Evolutionary conservation across 2,888 invertebrate species (phyloP).

Genomic region (Psylliodes chrysocephalus): DNA sequence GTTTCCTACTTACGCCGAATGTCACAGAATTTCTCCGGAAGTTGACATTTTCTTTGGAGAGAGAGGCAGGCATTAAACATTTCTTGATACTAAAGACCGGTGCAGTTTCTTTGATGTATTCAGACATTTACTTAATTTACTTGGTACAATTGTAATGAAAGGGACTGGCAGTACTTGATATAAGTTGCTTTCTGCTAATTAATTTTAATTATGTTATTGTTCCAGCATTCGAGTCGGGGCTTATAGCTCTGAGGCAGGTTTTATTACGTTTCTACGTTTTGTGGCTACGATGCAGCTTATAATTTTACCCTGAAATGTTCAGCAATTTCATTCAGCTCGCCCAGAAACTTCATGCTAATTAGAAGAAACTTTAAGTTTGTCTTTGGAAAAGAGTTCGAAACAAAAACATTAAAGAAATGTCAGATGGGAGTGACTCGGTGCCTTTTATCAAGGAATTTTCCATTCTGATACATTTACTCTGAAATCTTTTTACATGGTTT

Average conservation of each 20-base stretch:
- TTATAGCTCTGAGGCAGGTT: constrained; percentile 29
- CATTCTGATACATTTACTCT: no score
- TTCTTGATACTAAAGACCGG: neutral
- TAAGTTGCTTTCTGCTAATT: constrained; percentile 40
- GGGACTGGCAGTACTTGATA: constrained; percentile 31
- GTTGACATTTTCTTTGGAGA: constrained; percentile 18
- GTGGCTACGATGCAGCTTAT: constrained; percentile 27
- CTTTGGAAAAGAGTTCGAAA: neutral
- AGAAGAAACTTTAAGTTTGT: constrained; percentile 13
- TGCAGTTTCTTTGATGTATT: constrained; percentile 33
- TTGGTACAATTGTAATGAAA: constrained; percentile 33
- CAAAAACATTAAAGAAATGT: neutral
- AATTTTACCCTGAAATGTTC: constrained; percentile 26
- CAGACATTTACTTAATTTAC: constrained; percentile 38
- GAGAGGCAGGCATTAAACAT: neutral
- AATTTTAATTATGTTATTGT: constrained; percentile 41
- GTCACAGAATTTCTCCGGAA: constrained; percentile 2
- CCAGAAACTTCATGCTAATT: constrained; percentile 13
- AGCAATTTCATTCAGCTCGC: constrained; percentile 27
- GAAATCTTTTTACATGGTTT: no score
- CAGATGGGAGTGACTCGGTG: no score
- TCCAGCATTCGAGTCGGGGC: constrained; percentile 31
- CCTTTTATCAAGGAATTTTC: no score
- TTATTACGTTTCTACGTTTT: constrained; percentile 35
- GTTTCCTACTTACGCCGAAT: constrained; percentile 2